These are phyloP conservation scores for Chaetogeoica ovagalla DNA, from an alignment of 2,888 invertebrate genomes.

Conservation along the genomic window DNA sequence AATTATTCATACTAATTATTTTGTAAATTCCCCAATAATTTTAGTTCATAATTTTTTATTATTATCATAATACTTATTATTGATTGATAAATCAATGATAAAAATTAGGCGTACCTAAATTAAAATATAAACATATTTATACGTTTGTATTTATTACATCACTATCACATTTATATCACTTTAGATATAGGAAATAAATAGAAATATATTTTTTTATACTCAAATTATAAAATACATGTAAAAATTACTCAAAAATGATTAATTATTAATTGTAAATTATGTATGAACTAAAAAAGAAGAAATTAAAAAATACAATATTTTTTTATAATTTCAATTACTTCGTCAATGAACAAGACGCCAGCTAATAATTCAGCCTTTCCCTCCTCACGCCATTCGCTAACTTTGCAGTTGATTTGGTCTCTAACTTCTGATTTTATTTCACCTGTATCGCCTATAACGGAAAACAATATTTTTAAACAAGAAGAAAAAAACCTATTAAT, in stretches of 20 bases:
- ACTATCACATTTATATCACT: too few relatives aligned
- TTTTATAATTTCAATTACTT: conserved; percentile 64
- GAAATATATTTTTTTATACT: too few relatives aligned
- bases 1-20: neutral
- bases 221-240: neutral
- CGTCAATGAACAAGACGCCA: conserved; percentile 95
- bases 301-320: too few relatives aligned
- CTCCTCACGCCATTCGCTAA: conserved; percentile 98
- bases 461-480: conserved; percentile 31
- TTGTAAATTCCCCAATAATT: neutral
- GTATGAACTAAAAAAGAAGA: too few relatives aligned
- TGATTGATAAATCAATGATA: neutral
- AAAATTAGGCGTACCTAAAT: too few relatives aligned
- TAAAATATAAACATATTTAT: too few relatives aligned
- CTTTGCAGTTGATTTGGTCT: conserved; percentile 96
- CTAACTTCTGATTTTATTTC: conserved; percentile 97
- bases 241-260: neutral
- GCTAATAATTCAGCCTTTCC: conserved; percentile 99
- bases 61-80: too few relatives aligned
- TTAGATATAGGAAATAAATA: too few relatives aligned
- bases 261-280: neutral
- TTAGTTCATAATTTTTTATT: too few relatives aligned
- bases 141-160: too few relatives aligned
- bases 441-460: conserved; percentile 84
- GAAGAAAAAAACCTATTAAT: neutral